phyloP scores from a whole-genome alignment of 2,888 invertebrate species.

The Yponomeuta sedellus region DNA sequence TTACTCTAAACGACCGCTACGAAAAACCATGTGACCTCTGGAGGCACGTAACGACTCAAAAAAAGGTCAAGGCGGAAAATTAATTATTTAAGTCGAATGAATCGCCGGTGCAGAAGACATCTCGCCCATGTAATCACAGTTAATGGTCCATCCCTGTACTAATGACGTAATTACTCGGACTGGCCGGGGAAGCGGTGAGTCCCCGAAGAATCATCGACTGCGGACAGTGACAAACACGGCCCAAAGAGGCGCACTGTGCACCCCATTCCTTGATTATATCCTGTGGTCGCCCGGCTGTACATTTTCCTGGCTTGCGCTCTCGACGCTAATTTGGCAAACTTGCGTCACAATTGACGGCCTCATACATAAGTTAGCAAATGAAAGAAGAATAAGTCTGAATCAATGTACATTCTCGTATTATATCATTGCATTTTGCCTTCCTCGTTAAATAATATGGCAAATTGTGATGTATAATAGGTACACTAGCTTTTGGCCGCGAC shows the following conservation, averaged over 20 bases:
- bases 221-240: slow-evolving; percentile 3
- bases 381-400: no score
- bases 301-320: neutral
- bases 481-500: no score
- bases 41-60: neutral
- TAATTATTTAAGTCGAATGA: slow-evolving; percentile 12
- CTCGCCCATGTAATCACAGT: slow-evolving; percentile 19
- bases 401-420: no score
- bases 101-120: neutral
- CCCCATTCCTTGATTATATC: neutral
- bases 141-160: slow-evolving; percentile 22
- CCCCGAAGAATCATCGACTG: neutral
- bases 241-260: neutral
- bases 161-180: slow-evolving; percentile 21
- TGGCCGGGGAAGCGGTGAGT: neutral
- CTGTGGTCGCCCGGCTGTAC: neutral
- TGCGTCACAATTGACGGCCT: neutral
- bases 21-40: neutral
- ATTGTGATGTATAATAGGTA: no score
- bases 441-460: no score
- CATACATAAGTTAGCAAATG: no score
- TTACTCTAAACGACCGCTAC: neutral
- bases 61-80: slow-evolving; percentile 5
- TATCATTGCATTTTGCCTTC: no score
- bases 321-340: neutral